Evolutionary conservation across 2,113 vertebrate genomes (phyloP).

Genomic region (Nycticorax nycticorax): DNA sequence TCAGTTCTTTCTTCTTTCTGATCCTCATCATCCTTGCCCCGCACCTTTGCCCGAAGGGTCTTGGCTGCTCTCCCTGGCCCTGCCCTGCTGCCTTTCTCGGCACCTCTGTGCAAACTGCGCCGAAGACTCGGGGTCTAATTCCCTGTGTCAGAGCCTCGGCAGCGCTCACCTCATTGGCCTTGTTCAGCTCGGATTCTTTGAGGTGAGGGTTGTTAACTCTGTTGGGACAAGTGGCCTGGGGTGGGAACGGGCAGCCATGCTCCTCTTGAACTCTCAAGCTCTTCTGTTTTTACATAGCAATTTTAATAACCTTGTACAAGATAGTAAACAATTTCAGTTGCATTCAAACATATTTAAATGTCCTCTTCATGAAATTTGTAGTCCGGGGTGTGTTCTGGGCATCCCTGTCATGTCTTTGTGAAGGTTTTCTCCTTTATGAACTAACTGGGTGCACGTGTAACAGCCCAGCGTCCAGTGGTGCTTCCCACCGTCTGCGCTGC

Average conservation of each 20-base stretch:
- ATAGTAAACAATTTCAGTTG: neutral
- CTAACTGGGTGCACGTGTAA: neutral
- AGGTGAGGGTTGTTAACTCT: neutral
- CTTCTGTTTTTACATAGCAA: neutral
- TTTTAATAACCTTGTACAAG: neutral
- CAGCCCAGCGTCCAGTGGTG: neutral
- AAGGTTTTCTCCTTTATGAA: neutral
- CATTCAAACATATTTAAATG: neutral
- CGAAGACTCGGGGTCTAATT: neutral
- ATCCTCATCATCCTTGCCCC: neutral
- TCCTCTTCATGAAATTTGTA: neutral
- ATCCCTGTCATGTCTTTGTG: neutral
- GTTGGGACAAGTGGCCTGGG: neutral
- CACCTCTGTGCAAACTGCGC: neutral
- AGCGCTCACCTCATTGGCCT: neutral
- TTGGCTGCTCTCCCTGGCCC: no score
- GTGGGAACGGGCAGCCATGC: neutral
- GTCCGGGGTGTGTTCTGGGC: neutral
- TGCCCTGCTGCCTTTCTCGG: neutral
- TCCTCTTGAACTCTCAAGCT: neutral
- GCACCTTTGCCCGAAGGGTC: neutral
- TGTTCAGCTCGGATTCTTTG: neutral
- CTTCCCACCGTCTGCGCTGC: neutral
- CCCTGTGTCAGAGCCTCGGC: neutral
- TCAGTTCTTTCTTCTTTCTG: neutral